Base-by-base conservation (phyloP, 2,797 vertebrate species). In the Apodemus agrarius region DNA sequence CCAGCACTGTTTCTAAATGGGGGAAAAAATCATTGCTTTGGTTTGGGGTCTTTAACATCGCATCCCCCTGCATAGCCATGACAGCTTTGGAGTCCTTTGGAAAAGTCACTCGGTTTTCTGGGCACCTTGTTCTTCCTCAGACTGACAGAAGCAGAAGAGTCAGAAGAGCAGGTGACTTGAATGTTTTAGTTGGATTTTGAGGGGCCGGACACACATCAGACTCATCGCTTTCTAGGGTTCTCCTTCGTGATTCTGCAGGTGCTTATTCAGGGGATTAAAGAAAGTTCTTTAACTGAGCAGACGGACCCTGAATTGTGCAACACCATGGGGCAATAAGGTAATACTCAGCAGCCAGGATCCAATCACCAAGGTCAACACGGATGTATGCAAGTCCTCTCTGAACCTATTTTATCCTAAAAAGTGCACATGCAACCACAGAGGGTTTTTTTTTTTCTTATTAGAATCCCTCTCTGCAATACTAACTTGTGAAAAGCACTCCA, bases 1-100 rank as follows among this genome's bases (percentile, higher is more conserved):
- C 97, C 98, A 98, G 97, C 79, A 95, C 96, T 54, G 87, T 91
- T 97, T 97, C 95, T 96, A 98, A 98, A 98, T 0, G 31, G 97
- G 96, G 92, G 97, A 93, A 98, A 93, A 98, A 94, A 96, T 96
- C 89, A 97, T 65, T 82, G 79, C 94, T 91, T 95, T 75, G 2
- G 57, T 97, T 98, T 97, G 94, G 89, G 96, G 94, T 89, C 86
- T 98, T 85, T 80, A 63, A 75, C 52, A 61, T 57, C 65, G n/a
- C 6, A 24, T 29, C 81, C 63, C 63, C 19, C 94, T 81, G 90
- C 40, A 40, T 59, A 31, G 94, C 83, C 87, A 75, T 78, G 91
- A 61, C 54, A 49, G 61, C 72, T 94, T 94, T 54, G 63, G 0
- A 16, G 85, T 92, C 89, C 19, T 97, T 96, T 90, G 91, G 96